phyloP scores from a whole-genome alignment of 23 tunicate genomes.

The Trididemnum nubilum region DNA sequence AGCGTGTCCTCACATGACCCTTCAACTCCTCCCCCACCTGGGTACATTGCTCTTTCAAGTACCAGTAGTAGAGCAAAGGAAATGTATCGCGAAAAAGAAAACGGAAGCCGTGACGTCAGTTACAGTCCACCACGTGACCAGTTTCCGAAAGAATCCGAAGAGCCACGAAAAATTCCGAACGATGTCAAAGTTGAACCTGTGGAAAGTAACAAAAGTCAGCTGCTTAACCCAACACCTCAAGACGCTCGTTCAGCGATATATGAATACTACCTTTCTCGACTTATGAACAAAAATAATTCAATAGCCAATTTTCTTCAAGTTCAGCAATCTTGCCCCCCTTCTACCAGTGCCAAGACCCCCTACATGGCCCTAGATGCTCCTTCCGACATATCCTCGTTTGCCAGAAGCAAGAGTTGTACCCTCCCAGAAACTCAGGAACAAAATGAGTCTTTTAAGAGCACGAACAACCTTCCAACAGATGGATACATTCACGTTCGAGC shows the following conservation, averaged over 20 bases:
- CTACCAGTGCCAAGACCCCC: background rate
- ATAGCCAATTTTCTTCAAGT: background rate
- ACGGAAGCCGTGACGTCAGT: background rate
- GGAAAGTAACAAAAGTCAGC: background rate
- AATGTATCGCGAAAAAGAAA: background rate
- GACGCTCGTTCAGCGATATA: background rate
- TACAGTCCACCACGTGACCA: background rate
- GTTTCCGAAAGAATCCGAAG: background rate
- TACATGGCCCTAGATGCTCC: conserved; percentile 10
- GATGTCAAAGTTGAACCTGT: background rate
- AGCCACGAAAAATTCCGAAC: background rate
- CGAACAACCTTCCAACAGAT: background rate
- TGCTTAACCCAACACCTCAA: background rate
- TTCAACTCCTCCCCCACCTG: conserved; percentile 50
- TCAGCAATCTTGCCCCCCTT: background rate
- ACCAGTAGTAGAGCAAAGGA: background rate
- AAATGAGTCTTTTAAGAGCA: background rate
- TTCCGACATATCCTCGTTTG: conserved; percentile 2
- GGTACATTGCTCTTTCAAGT: conserved; percentile 51
- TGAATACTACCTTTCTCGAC: background rate
- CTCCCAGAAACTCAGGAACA: background rate
- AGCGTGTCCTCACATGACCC: background rate
- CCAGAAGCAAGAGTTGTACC: background rate
- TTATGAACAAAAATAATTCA: background rate
- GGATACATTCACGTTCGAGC: conserved; percentile 60